Percentiles rank a stretch among this genome's conserved stretches.
Conservation (phyloP, 2,113 vertebrate genomes). For the Mystacornis crossleyi region DNA sequence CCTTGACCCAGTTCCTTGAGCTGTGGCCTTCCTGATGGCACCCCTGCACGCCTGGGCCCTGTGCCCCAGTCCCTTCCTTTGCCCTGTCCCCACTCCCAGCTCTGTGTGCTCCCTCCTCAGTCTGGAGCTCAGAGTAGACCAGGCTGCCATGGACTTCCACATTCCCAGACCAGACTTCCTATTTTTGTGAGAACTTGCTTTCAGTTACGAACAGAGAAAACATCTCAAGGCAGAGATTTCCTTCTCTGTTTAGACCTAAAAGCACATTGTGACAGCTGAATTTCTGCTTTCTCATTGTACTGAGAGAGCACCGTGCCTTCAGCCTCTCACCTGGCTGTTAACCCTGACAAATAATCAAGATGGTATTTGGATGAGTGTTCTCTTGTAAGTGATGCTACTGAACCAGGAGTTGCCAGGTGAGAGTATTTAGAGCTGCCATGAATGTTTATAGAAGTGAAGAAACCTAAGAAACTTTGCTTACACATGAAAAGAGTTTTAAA, state of each 20-base stretch:
- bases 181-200: background rate
- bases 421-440: background rate
- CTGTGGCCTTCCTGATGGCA: background rate
- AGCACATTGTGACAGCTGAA: background rate
- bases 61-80: background rate
- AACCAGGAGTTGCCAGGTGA: background rate
- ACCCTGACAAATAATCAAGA: background rate
- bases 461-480: conserved; percentile 28
- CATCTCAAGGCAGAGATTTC: background rate
- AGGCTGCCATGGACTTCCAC: background rate
- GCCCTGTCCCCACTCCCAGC: background rate
- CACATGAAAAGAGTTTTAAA: background rate
- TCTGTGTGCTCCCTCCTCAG: background rate
- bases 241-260: background rate
- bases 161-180: background rate
- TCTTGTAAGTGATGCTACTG: background rate
- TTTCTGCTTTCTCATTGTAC: background rate
- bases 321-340: background rate
- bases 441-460: conserved; percentile 39
- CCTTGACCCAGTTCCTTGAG: background rate
- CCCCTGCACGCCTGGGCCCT: accelerated
- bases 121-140: background rate
- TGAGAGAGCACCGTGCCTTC: background rate
- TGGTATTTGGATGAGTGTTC: background rate
- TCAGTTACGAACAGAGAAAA: background rate